Evolutionary conservation across 1,140 invertebrate species (phyloP), one percentile per base, ranked within the genome.

Genomic region (Goniozus legneri): DNA sequence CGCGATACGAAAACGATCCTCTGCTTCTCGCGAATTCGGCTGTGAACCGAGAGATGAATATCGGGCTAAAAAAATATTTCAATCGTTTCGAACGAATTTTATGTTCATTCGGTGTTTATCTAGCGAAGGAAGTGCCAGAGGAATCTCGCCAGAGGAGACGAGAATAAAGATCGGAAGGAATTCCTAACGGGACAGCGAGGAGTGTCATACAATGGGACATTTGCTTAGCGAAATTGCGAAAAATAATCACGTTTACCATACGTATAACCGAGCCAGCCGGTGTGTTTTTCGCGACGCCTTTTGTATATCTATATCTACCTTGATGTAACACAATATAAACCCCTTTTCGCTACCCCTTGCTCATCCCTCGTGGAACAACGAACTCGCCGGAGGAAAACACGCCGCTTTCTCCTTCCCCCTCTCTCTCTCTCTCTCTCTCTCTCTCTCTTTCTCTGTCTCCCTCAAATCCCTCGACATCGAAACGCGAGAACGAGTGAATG

Each of bases 241-340:
- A 69, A 69, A 73, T 71, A 71, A 73, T 71, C 59, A 69, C 56
- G 65, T 71, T 69, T 65, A 39, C 60, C 47, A n/a, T n/a, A n/a
- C n/a, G n/a, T n/a, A n/a, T n/a, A n/a, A n/a, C n/a, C n/a, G n/a
- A n/a, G n/a, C n/a, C n/a, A n/a, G n/a, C n/a, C n/a, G n/a, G n/a
- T n/a, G n/a, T n/a, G n/a, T n/a, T n/a, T n/a, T n/a, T n/a, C n/a
- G n/a, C n/a, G n/a, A n/a, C n/a, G n/a, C n/a, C n/a, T n/a, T n/a
- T n/a, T n/a, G n/a, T n/a, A n/a, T n/a, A n/a, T n/a, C n/a, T n/a
- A n/a, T n/a, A n/a, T n/a, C n/a, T n/a, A n/a, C n/a, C n/a, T n/a
- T n/a, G n/a, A n/a, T n/a, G n/a, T n/a, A n/a, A n/a, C n/a, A n/a
- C n/a, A n/a, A n/a, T n/a, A n/a, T n/a, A n/a, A n/a, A n/a, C n/a